These are phyloP conservation scores for Xestia xanthographa DNA, from an alignment of 2,888 invertebrate genomes.

Conservation along the genomic window DNA sequence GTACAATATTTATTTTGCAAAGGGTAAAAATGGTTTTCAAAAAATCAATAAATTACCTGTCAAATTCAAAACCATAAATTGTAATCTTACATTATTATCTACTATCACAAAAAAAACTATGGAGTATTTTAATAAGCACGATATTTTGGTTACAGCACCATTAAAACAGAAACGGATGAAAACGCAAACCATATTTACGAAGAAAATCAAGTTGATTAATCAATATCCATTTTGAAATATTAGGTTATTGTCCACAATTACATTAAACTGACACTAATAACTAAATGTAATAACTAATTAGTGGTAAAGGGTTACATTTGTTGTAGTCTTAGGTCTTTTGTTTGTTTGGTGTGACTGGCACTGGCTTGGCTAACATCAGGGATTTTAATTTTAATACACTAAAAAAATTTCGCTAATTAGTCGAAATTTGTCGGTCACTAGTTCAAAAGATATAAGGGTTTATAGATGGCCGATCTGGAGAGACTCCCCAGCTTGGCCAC, in stretches of 20 bases:
- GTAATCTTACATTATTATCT: neutral
- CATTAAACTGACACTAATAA: neutral
- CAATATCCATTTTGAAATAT: neutral
- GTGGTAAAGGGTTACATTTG: neutral
- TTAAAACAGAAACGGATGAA: conserved; percentile 3
- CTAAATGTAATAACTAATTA: neutral
- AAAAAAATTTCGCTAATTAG: no score
- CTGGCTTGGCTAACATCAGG: no score
- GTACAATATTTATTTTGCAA: no score
- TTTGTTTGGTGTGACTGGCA: no score
- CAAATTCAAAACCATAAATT: neutral
- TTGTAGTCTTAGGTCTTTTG: neutral
- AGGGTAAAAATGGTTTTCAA: neutral
- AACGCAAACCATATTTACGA: conserved; percentile 24
- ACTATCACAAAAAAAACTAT: neutral
- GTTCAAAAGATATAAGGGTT: no score
- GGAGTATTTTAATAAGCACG: neutral
- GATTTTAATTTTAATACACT: no score
- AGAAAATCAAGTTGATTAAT: conserved; percentile 18
- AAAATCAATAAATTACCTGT: neutral
- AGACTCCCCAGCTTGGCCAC: no score
- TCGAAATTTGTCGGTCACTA: no score
- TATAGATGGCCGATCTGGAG: no score
- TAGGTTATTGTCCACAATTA: conserved; percentile 9
- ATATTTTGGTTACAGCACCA: conserved; percentile 1